Evolutionary conservation across 1,140 invertebrate species (phyloP).

Genomic region (Leptinotarsa defecta): DNA sequence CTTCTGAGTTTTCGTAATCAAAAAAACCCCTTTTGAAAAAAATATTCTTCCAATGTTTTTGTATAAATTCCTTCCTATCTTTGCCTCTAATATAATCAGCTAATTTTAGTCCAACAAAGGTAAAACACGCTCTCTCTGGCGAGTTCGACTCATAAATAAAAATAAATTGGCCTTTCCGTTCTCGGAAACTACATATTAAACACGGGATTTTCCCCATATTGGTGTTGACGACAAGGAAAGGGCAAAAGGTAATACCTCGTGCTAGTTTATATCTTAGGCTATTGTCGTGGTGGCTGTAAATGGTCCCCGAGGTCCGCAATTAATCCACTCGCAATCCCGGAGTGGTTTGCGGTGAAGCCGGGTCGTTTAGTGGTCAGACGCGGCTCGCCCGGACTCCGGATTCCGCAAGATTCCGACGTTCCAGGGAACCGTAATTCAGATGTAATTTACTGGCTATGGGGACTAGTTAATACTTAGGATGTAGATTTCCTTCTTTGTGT

Average conservation of each 20-base stretch:
- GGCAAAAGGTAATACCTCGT: constrained; percentile 39
- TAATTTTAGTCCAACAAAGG: background rate
- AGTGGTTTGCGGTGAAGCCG: constrained; percentile 42
- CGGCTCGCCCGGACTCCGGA: constrained; percentile 12
- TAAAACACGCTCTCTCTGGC: background rate
- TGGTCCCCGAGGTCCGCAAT: constrained; percentile 47
- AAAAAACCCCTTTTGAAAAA: too few relatives aligned
- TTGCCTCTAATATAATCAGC: background rate
- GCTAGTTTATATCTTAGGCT: constrained; percentile 49
- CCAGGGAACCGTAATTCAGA: constrained; percentile 19
- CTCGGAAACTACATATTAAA: constrained; percentile 24
- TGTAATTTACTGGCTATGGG: constrained; percentile 22
- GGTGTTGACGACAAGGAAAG: constrained; percentile 48
- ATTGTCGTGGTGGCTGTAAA: constrained; percentile 47
- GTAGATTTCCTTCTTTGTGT: constrained; percentile 12
- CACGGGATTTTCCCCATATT: constrained; percentile 42
- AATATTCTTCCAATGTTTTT: too few relatives aligned
- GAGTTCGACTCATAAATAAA: constrained; percentile 15
- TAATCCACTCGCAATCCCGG: constrained; percentile 48
- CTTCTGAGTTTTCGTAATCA: too few relatives aligned
- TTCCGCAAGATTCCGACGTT: constrained; percentile 20
- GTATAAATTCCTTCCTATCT: too few relatives aligned
- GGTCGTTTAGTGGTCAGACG: constrained; percentile 26
- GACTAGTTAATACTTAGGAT: constrained; percentile 19
- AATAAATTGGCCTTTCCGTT: constrained; percentile 3